These are phyloP conservation scores for Morphnarchus princeps DNA, from an alignment of 2,113 vertebrate genomes.

Conservation along the genomic window DNA sequence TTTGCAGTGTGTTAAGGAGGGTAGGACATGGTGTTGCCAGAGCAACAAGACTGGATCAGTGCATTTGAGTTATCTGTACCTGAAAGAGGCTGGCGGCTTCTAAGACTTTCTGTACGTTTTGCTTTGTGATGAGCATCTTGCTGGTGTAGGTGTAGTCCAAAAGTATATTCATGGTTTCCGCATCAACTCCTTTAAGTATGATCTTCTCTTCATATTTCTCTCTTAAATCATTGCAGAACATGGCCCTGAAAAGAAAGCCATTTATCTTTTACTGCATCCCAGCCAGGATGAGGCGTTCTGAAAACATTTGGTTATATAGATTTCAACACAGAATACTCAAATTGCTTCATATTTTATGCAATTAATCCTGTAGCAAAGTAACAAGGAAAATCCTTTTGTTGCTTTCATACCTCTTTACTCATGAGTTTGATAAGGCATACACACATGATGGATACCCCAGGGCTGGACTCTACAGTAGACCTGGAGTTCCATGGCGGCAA, in stretches of 20 bases:
- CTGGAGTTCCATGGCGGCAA: neutral
- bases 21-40: neutral
- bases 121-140: conserved; percentile 86
- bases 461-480: neutral
- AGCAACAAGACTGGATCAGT: neutral
- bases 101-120: conserved; percentile 89
- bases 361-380: neutral
- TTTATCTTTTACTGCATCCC: neutral
- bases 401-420: neutral
- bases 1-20: neutral
- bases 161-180: conserved; percentile 87
- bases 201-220: conserved; percentile 91
- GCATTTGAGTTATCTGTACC: conserved; percentile 70
- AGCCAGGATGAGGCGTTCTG: conserved; percentile 3
- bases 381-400: neutral
- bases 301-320: conserved; percentile 8
- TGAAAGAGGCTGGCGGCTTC: conserved; percentile 96
- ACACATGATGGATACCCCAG: neutral
- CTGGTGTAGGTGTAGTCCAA: conserved; percentile 96
- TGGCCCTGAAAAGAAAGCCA: conserved; percentile 81
- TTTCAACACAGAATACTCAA: conserved; percentile 6
- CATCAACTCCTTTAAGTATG: conserved; percentile 88
- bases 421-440: neutral
- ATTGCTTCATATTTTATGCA: conserved; percentile 40
- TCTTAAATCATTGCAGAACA: conserved; percentile 95